Base-by-base conservation (phyloP, 2,888 invertebrate species). In the Steromphala cineraria region DNA sequence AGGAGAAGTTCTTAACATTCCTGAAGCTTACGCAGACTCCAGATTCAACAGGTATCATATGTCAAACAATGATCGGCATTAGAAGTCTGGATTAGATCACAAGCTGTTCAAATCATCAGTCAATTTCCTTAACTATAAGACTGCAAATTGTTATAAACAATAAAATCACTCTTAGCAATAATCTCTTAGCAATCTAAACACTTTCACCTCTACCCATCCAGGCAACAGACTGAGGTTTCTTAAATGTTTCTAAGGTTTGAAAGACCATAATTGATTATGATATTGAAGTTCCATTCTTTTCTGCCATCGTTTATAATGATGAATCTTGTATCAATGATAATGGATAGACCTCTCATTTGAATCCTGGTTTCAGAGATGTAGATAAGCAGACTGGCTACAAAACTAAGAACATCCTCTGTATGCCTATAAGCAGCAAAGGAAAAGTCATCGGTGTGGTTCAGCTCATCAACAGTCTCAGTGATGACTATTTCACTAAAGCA, bases 351-450 rank as follows among this genome's bases (percentile, higher is more conserved):
- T n/a, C 0, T 21, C 8, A 15, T 53, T 17, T 55, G n/a, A n/a
- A n/a, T n/a, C n/a, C n/a, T n/a, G n/a, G 52, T 77, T 67, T 13
- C 62, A 78, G 74, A 31, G 89, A 90, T 10, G 82, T 90, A n/a
- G 91, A 91, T 83, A 85, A 84, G 55, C 78, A 81, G 74, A 90
- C 90, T 4, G 90, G 90, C 8, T 91, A 87, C 82, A 83, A 80
- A 2, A 91, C 90, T 4, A 80, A 82, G 31, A 88, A 87, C 79
- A 89, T 90, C 31, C 83, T 91, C n/a, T 90, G 90, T 81, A 90
- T 91, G 90, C 91, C 90, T 0, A 91, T 91, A 31, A 75, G 85
- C 40, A 84, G 86, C 67, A 86, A 88, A 55, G 84, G 82, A 0
- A 82, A 81, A 2, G 88, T 90, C 0, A 82, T 90, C 10, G 90